Base-by-base conservation (phyloP, 2,888 invertebrate species). In the Rutpela maculata region DNA sequence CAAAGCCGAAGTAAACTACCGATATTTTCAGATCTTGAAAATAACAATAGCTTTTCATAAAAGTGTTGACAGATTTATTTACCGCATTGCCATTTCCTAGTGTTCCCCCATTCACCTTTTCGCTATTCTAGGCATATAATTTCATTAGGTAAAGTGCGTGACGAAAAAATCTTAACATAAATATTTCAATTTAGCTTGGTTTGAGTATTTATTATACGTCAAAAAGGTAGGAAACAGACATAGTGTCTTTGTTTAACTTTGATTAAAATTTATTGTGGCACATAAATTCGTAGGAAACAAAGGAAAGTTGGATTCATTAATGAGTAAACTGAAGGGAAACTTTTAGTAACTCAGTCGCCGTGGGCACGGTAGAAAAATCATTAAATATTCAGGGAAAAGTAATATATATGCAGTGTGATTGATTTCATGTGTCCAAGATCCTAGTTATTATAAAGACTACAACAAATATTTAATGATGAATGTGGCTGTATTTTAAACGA, bases 81-180 rank as follows among this genome's bases (percentile, higher is more conserved):
- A 50, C 50, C 12, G n/a, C n/a, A 50, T n/a, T n/a, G 12, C n/a
- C 6, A n/a, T 50, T 22, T 22, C 1, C 22, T 22, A 59, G 12
- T 17, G 7, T 59, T 59, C 15, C 18, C 22, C 22, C 15, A 19
- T 22, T 22, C 19, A 59, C 19, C 22, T 19, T 19, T 15, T 11
- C 56, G 60, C 55, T 22, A 31, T 22, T 22, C 56, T 15, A 6
- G 4, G 22, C 70, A 38, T 18, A 56, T 26, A 26, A 35, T 70
- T 70, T 59, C 59, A 59, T 59, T 59, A 38, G 38, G 66, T 18
- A 65, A 65, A 65, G 43, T 43, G 65, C 65, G 65, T 65, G 65
- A 65, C 50, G 15, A 3, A 50, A 50, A 43, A 50, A 50, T 50
- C 31, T 55, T 5, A 22, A 19, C 59, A 22, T 59, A 59, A 59